Percentiles rank a stretch among this genome's conserved stretches.
phyloP scores from a whole-genome alignment of 2,888 invertebrate species.

The Ceriagrion tenellum region DNA sequence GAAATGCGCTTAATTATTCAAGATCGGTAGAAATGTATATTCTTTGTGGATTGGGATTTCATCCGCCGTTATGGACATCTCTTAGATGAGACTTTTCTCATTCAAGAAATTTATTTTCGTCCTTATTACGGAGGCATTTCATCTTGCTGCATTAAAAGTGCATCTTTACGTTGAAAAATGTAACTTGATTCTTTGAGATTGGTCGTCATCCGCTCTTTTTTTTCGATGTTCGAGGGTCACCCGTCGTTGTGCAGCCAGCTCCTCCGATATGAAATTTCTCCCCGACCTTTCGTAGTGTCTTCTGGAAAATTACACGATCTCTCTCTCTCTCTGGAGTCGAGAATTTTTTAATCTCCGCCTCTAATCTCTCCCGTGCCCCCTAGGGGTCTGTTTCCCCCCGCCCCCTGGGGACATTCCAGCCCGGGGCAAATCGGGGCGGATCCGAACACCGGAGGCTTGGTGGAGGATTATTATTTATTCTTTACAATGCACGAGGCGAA shows the following conservation, averaged over 20 bases:
- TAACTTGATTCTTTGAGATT: neutral
- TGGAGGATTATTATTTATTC: neutral
- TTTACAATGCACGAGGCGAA: neutral
- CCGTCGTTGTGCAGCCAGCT: neutral
- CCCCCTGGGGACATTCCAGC: neutral
- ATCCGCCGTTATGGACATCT: too few species aligned
- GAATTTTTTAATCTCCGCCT: constrained; percentile 12
- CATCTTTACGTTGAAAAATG: neutral
- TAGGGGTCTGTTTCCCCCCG: neutral
- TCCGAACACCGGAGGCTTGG: neutral
- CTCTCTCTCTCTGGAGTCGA: neutral
- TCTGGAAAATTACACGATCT: neutral
- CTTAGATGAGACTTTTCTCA: neutral
- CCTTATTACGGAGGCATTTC: neutral
- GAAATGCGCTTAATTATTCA: too few species aligned
- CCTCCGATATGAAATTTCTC: neutral
- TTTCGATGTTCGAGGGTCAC: neutral
- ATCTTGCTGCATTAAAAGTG: too few species aligned
- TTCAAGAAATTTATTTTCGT: neutral
- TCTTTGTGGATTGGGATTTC: too few species aligned
- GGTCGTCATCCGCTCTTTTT: neutral
- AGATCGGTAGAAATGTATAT: too few species aligned
- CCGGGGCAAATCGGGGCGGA: neutral
- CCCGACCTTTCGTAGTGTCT: neutral
- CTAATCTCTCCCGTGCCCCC: neutral